A percentile compares a stretch with the other conserved stretches of the same genome.
These are phyloP conservation scores for Perca fluviatilis DNA, from an alignment of 2,113 vertebrate genomes.

Conservation along the genomic window DNA sequence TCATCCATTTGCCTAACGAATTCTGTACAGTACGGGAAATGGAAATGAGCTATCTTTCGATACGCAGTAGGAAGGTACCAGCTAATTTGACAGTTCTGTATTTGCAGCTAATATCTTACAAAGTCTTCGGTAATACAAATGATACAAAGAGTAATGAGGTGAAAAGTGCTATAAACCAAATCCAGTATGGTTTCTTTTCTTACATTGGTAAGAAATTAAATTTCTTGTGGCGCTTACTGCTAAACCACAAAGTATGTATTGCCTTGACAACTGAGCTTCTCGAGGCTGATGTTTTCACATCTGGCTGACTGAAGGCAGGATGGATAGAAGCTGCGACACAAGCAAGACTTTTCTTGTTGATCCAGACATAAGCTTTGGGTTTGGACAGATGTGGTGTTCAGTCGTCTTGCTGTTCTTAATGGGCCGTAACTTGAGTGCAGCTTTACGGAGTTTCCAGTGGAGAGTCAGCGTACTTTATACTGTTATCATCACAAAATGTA, in stretches of 20 bases:
- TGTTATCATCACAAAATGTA: neutral
- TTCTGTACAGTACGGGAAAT: neutral
- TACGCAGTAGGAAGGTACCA: neutral
- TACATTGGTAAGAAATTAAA: neutral
- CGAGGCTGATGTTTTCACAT: constrained; percentile 43
- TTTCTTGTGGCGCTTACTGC: constrained; percentile 19
- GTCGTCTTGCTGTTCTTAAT: constrained; percentile 23
- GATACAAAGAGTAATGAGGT: constrained; percentile 20
- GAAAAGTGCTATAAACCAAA: constrained; percentile 26
- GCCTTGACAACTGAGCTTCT: constrained; percentile 46
- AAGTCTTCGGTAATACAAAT: constrained; percentile 9
- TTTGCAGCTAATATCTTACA: constrained; percentile 29
- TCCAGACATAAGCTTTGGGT: constrained; percentile 38
- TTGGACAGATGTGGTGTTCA: constrained; percentile 41
- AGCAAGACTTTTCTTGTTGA: constrained; percentile 32
- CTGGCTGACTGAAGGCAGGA: constrained; percentile 33
- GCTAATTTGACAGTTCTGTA: constrained; percentile 28
- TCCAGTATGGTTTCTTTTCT: constrained; percentile 24
- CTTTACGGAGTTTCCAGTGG: constrained; percentile 39
- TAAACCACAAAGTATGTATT: constrained; percentile 34
- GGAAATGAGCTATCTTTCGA: constrained; percentile 29
- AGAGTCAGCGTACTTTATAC: neutral
- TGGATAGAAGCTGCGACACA: constrained; percentile 18
- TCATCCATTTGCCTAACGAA: constrained; percentile 40
- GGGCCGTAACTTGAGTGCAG: constrained; percentile 8